Conservation (phyloP, 2,113 vertebrate species). For the Cromileptes altivelis region DNA sequence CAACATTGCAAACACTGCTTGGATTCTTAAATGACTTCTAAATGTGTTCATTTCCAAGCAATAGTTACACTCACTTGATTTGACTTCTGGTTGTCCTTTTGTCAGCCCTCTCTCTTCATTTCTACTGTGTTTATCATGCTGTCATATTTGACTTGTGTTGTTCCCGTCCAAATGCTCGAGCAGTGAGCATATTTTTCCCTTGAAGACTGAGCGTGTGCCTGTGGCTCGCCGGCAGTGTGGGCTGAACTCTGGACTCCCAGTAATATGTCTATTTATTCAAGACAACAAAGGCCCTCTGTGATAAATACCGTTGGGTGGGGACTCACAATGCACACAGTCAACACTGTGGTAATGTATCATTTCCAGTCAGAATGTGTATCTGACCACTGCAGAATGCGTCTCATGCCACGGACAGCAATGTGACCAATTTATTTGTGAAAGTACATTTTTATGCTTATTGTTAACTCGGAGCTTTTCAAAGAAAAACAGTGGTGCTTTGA, state of each 20-base stretch:
- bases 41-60: not conserved
- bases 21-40: not conserved
- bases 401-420: conserved; percentile 6
- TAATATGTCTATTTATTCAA: conserved; percentile 71
- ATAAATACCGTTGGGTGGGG: conserved; percentile 49
- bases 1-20: not conserved
- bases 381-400: conserved; percentile 19
- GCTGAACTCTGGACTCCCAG: conserved; percentile 57
- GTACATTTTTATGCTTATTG: not conserved
- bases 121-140: not conserved
- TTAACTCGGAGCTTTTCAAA: not conserved
- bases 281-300: conserved; percentile 67
- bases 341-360: conserved; percentile 30
- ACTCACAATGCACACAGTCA: conserved; percentile 45
- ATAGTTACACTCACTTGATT: not conserved
- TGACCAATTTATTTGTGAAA: conserved; percentile 14
- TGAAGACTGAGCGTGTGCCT: conserved; percentile 46
- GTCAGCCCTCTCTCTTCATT: not conserved
- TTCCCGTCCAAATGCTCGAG: conserved; percentile 16
- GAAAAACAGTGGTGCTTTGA: not conserved
- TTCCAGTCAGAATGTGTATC: conserved; percentile 19
- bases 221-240: conserved; percentile 43
- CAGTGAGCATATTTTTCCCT: conserved; percentile 32
- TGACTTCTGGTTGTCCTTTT: not conserved
- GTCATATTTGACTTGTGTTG: not conserved